A percentile compares a stretch with the other conserved stretches of the same genome.
phyloP scores from a whole-genome alignment of 2,113 vertebrate species.

The Psittacus erithacus region DNA sequence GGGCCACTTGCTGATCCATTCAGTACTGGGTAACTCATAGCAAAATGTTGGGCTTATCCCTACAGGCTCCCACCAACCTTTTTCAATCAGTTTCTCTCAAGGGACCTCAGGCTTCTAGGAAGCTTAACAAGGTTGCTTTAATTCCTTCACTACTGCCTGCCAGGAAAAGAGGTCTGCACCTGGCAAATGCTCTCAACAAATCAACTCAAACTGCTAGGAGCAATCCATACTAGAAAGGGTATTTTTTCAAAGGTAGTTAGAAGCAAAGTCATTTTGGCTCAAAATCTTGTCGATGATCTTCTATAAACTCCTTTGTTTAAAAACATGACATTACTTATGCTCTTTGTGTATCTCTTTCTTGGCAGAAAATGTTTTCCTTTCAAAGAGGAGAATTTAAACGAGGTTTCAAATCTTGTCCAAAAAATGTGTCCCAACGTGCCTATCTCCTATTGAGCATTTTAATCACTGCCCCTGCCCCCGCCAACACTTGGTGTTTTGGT shows the following conservation, averaged over 20 bases:
- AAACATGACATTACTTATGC: slow-evolving; percentile 25
- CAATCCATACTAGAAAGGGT: background rate
- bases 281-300: background rate
- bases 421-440: slow-evolving; percentile 19
- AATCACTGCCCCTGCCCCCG: background rate
- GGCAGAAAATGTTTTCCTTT: background rate
- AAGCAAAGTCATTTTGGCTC: slow-evolving; percentile 3
- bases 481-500: background rate
- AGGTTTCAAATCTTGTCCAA: slow-evolving; percentile 31
- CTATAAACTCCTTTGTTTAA: background rate
- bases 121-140: background rate
- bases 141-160: background rate
- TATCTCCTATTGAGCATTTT: slow-evolving; percentile 9
- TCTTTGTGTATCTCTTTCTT: slow-evolving; percentile 14
- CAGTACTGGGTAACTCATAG: background rate
- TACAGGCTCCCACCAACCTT: background rate
- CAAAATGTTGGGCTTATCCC: background rate
- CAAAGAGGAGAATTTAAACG: slow-evolving; percentile 27
- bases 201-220: background rate
- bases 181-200: background rate
- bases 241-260: background rate
- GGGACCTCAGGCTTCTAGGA: background rate
- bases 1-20: background rate
- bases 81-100: background rate
- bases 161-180: slow-evolving; percentile 23